These are phyloP conservation scores for Corydoras maculifer DNA, from an alignment of 2,113 vertebrate genomes.

Conservation along the genomic window DNA sequence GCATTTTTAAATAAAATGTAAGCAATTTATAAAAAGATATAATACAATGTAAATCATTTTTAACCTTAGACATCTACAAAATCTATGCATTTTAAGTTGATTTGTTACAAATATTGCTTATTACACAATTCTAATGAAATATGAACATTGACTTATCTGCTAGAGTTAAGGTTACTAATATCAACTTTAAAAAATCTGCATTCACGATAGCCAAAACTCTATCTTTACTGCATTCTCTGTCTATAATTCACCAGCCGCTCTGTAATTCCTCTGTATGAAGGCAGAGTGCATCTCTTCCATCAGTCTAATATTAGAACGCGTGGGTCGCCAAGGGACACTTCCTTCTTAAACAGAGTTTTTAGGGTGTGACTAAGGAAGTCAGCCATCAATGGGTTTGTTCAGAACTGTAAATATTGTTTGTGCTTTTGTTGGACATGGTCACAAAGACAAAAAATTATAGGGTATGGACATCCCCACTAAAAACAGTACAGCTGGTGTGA, in stretches of 20 bases:
- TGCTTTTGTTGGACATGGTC: slow-evolving; percentile 45
- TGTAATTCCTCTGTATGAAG: slow-evolving; percentile 20
- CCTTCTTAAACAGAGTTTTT: slow-evolving; percentile 34
- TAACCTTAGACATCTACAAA: too few relatives aligned
- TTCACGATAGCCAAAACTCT: too few relatives aligned
- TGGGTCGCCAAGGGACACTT: slow-evolving; percentile 31
- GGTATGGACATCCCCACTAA: slow-evolving; percentile 33
- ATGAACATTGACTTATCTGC: too few relatives aligned
- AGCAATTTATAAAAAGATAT: too few relatives aligned
- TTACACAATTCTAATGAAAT: too few relatives aligned
- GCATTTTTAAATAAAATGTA: too few relatives aligned
- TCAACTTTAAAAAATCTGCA: too few relatives aligned
- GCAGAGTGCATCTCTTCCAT: slow-evolving; percentile 26
- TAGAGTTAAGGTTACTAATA: too few relatives aligned
- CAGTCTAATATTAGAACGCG: slow-evolving; percentile 27
- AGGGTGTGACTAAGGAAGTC: slow-evolving; percentile 41
- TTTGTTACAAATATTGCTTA: too few relatives aligned
- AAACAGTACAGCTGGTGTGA: background rate
- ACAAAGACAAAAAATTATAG: slow-evolving; percentile 28
- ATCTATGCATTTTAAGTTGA: too few relatives aligned
- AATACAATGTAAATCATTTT: too few relatives aligned
- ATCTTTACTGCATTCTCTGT: background rate
- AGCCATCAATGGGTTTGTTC: slow-evolving; percentile 41
- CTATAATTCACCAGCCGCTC: slow-evolving; percentile 7
- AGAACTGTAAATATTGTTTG: slow-evolving; percentile 42